Evolutionary conservation across 2,888 invertebrate genomes (phyloP).

Genomic region (Clunio marinus): DNA sequence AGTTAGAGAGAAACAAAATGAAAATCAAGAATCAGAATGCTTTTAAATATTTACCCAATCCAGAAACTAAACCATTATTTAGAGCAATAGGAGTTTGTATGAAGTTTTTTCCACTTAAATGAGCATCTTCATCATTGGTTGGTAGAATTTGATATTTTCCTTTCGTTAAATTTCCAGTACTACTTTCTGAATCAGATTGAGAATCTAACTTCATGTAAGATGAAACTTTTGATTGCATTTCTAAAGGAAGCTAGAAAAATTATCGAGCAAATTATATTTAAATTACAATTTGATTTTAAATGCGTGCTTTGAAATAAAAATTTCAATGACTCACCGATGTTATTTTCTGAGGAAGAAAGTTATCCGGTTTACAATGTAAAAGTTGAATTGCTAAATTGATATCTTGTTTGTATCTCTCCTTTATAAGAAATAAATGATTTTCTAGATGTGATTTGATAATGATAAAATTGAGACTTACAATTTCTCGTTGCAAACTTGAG

Average conservation of each 20-base stretch:
- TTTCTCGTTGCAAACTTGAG: slow-evolving; percentile 78
- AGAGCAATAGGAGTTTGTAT: too few species aligned
- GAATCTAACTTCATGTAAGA: slow-evolving; percentile 57
- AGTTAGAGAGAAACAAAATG: background rate
- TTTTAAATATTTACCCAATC: slow-evolving; percentile 1
- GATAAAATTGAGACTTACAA: slow-evolving; percentile 69
- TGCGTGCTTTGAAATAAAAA: slow-evolving; percentile 26
- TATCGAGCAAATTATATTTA: background rate
- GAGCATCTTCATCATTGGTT: slow-evolving; percentile 46
- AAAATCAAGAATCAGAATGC: too few species aligned
- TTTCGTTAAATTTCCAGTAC: slow-evolving; percentile 49
- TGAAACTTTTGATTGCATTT: slow-evolving; percentile 85
- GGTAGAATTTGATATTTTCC: slow-evolving; percentile 52
- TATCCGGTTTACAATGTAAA: slow-evolving; percentile 90
- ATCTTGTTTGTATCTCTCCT: slow-evolving; percentile 92
- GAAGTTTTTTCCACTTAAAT: too few species aligned
- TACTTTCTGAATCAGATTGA: slow-evolving; percentile 51
- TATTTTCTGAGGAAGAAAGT: slow-evolving; percentile 87
- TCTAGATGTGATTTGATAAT: too few species aligned
- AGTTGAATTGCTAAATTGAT: slow-evolving; percentile 90
- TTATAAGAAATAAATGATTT: slow-evolving; percentile 48
- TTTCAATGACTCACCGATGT: slow-evolving; percentile 65
- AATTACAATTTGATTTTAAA: background rate
- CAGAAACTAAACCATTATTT: too few species aligned
- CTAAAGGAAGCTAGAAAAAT: slow-evolving; percentile 72